phyloP scores from a whole-genome alignment of 2,888 invertebrate genomes.

The Spodoptera littoralis region DNA sequence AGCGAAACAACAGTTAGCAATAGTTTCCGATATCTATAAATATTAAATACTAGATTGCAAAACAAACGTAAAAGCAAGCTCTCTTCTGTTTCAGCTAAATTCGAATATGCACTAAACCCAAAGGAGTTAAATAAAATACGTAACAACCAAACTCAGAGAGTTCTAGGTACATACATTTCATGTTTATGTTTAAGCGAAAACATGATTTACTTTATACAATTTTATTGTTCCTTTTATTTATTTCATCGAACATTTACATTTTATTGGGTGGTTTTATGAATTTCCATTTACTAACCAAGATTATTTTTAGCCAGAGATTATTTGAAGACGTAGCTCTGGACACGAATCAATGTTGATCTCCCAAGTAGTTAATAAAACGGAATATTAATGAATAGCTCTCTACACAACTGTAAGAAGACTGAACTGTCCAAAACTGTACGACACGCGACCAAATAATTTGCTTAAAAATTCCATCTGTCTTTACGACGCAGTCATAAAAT shows the following conservation, averaged over 20 bases:
- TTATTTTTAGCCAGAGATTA: not conserved
- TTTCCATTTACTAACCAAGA: slow-evolving; percentile 11
- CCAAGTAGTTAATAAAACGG: not conserved
- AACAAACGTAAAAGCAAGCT: too few species aligned
- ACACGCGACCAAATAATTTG: slow-evolving; percentile 27
- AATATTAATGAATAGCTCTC: slow-evolving; percentile 2
- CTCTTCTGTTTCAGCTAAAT: too few species aligned
- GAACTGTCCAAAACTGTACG: slow-evolving; percentile 10
- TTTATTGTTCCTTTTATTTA: not conserved
- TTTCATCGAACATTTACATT: slow-evolving; percentile 12
- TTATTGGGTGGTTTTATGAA: slow-evolving; percentile 27
- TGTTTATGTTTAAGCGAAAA: too few species aligned
- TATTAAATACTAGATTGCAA: too few species aligned
- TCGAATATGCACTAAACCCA: too few species aligned
- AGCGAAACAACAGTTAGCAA: too few species aligned
- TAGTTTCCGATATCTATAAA: too few species aligned
- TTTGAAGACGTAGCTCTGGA: not conserved
- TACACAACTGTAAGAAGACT: slow-evolving; percentile 8
- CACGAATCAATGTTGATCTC: not conserved
- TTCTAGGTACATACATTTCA: not conserved
- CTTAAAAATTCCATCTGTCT: slow-evolving; percentile 47
- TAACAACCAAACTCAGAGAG: not conserved
- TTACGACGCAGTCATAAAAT: slow-evolving; percentile 62
- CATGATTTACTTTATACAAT: not conserved
- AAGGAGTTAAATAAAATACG: too few species aligned